These are phyloP conservation scores for Xestoiulus laeticollis DNA, from an alignment of 2,888 invertebrate genomes.

Conservation along the genomic window DNA sequence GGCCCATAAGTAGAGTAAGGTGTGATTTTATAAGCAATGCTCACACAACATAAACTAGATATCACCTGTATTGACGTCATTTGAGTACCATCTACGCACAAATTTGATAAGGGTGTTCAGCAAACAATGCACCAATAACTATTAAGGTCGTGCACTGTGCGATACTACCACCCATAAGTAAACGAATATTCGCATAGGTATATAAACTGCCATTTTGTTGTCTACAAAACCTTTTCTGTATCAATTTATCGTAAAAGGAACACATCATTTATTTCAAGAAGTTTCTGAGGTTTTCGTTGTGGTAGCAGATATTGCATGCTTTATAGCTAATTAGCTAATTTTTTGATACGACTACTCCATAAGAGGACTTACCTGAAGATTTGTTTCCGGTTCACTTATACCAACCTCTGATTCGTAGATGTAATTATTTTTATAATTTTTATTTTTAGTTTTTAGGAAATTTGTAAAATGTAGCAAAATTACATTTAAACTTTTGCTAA, in stretches of 20 bases:
- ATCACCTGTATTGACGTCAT: constrained; percentile 33
- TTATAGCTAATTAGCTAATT: background rate
- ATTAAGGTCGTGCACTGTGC: background rate
- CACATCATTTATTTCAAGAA: background rate
- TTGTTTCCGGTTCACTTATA: background rate
- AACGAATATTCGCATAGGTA: background rate
- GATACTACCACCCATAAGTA: background rate
- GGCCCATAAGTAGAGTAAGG: background rate
- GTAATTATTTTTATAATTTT: background rate
- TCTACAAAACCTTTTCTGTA: background rate
- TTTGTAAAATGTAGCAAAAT: background rate
- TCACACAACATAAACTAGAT: background rate
- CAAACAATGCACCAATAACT: constrained; percentile 8
- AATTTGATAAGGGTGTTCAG: background rate
- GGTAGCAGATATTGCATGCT: background rate
- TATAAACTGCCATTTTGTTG: background rate
- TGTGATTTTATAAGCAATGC: background rate
- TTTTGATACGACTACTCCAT: background rate
- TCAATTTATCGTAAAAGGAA: background rate
- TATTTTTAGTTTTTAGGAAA: background rate
- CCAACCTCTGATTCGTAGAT: background rate
- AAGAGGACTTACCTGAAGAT: background rate
- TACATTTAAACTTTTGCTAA: no score
- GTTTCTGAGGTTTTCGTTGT: background rate
- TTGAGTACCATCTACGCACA: background rate